Evolutionary conservation across 2,888 invertebrate genomes (phyloP).

Genomic region (Phyto melanocephala): DNA sequence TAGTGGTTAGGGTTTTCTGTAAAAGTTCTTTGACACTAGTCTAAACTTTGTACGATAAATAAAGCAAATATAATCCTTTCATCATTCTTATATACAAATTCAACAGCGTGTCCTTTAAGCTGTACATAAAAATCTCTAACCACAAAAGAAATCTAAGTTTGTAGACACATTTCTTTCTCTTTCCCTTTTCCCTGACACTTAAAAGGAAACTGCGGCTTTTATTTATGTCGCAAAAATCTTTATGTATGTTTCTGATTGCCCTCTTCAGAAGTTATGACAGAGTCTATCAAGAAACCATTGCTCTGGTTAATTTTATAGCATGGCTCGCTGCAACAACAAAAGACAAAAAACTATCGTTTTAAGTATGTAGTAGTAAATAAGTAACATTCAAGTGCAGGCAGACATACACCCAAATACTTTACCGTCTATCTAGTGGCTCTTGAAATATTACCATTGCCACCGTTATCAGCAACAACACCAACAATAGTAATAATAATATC

Average conservation of each 20-base stretch:
- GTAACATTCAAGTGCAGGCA: slow-evolving; percentile 40
- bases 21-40: neutral
- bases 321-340: neutral
- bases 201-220: slow-evolving; percentile 31
- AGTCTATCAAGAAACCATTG: slow-evolving; percentile 58
- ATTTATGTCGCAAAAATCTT: slow-evolving; percentile 3
- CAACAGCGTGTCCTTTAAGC: neutral
- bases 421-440: slow-evolving; percentile 22
- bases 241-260: slow-evolving; percentile 57
- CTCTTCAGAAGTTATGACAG: slow-evolving; percentile 57
- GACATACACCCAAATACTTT: neutral
- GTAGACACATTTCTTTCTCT: neutral
- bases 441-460: slow-evolving; percentile 54
- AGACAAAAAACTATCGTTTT: slow-evolving; percentile 1
- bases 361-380: slow-evolving; percentile 18
- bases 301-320: slow-evolving; percentile 47
- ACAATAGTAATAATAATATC: neutral
- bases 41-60: neutral
- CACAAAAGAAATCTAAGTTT: neutral
- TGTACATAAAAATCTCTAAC: neutral
- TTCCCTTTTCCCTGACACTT: neutral
- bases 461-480: neutral
- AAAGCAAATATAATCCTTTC: neutral
- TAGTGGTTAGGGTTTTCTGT: neutral
- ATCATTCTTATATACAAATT: neutral